Percentiles rank a stretch among this genome's conserved stretches.
Conservation (phyloP, 2,797 vertebrate genomes). For the Rhabdomys pumilio region DNA sequence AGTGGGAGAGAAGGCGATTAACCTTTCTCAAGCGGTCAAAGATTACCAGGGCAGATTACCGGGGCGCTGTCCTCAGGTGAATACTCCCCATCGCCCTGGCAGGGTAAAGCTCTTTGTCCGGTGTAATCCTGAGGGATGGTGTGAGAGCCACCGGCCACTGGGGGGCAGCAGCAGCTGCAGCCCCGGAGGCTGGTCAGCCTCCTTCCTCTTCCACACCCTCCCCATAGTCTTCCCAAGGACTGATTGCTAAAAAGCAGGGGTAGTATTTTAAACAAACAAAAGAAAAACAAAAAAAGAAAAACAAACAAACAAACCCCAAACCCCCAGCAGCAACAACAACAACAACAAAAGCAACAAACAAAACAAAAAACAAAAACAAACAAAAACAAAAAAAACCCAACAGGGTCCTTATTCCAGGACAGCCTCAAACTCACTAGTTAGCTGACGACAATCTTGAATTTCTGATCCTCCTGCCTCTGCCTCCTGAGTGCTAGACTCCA, state of each 20-base stretch:
- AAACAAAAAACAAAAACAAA: not conserved
- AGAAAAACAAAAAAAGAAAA: not conserved
- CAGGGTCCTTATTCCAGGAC: not conserved
- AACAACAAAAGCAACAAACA: no score
- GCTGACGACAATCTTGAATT: not conserved
- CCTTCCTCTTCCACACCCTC: not conserved
- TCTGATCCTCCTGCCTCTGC: not conserved
- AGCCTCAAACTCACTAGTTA: not conserved
- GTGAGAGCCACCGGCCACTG: not conserved
- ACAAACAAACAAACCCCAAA: not conserved
- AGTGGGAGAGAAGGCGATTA: not conserved
- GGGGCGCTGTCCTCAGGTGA: not conserved
- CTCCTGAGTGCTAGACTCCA: no score
- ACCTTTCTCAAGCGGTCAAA: not conserved
- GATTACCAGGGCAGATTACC: not conserved
- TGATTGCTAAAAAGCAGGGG: constrained; percentile 21
- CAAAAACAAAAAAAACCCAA: no score
- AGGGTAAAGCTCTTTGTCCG: not conserved
- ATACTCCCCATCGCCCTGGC: not conserved
- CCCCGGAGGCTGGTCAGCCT: not conserved
- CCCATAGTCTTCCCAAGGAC: not conserved
- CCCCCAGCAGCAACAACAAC: no score
- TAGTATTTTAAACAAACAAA: not conserved
- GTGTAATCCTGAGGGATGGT: not conserved
- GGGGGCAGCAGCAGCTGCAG: not conserved